Base-by-base conservation (phyloP, 2,888 invertebrate genomes). In the Villa cingulata region DNA sequence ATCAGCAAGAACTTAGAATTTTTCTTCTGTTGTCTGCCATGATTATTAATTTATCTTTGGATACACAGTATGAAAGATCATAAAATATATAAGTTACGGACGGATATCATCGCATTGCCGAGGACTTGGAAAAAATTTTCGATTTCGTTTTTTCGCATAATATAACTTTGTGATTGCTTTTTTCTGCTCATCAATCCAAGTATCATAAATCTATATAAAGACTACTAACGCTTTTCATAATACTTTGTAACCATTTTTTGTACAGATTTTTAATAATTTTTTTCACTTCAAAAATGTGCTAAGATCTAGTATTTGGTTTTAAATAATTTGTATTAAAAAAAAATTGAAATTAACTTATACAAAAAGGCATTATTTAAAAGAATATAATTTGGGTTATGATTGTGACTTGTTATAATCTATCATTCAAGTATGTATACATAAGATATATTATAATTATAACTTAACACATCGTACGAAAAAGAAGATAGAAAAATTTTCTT, bases 71-170 rank as follows among this genome's bases (percentile, higher is more conserved):
- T 6, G 1, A 6, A 10, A 9, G 6, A 9, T 32, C 12, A 32
- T 12, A 32, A 12, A 32, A 12, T 9, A 32, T 12, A 32, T 3
- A 32, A 12, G 1, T 32, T 12, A 3, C 1, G 4, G 12, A 32
- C 29, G 29, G 1, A 5, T 12, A 12, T 32, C 9, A 42, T 45
- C 51, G 51, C 48, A 47, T 46, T 51, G 46, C 46, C 48, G 48
- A 46, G 53, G 55, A 56, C 56, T 55, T 56, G 48, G 53, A 55
- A 54, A 54, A 51, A 49, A 41, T 51, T 50, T 43, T 49, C 51
- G 46, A 48, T 48, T 46, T 42, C 44, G 39, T 20, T 34, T 45
- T 49, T 44, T 47, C 51, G 45, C 48, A 49, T 49, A 46, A 48
- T 19, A 37, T 7, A 23, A 6, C 23, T 23, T 23, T 23, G 4